Evolutionary conservation across 1,140 invertebrate species (phyloP), one percentile per base, ranked within the genome.

Genomic region (Cherax destructor): DNA sequence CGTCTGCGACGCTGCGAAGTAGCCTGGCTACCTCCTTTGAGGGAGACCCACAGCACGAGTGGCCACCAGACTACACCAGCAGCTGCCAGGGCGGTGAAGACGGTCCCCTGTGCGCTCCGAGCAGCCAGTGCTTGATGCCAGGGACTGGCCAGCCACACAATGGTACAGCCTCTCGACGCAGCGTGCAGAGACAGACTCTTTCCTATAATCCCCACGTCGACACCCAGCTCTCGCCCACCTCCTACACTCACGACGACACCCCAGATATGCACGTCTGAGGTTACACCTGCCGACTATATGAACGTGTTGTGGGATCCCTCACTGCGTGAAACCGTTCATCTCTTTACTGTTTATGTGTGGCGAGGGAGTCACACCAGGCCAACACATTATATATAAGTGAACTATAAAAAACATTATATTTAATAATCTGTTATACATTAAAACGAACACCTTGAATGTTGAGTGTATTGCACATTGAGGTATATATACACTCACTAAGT

Each of bases 41-140:
- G 30, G 88, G 87, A 13, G 91, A 93, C 18, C 50, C 87, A 49
- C 92, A 91, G 41, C 92, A 91, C 18, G 92, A 93, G 74, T 93
- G 92, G 87, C 92, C 92, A 11, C 92, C 92, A 10, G 92, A 93
- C 52, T 93, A 93, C 87, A 93, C 72, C 18, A 92, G 86, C 59
- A 89, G 92, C 65, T 91, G 88, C 83, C 88, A 91, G 88, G 79
- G 74, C 11, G 88, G 83, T 11, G 83, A 91, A 30, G 88, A 86
- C n/a, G 61, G 50, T 69, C 41, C 16, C 5, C 52, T 77, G 4
- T 84, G 88, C 56, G 88, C 61, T 1, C 80, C 80, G 10, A 21
- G 61, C 11, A 11, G 56, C 69, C 88, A 84, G 47, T 84, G 88
- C 81, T 65, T 83, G 86, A 76, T 77, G 85, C 21, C 79, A 0